Evolutionary conservation across 2,888 invertebrate species (phyloP).

Genomic region (Pharmacophagus antenor): DNA sequence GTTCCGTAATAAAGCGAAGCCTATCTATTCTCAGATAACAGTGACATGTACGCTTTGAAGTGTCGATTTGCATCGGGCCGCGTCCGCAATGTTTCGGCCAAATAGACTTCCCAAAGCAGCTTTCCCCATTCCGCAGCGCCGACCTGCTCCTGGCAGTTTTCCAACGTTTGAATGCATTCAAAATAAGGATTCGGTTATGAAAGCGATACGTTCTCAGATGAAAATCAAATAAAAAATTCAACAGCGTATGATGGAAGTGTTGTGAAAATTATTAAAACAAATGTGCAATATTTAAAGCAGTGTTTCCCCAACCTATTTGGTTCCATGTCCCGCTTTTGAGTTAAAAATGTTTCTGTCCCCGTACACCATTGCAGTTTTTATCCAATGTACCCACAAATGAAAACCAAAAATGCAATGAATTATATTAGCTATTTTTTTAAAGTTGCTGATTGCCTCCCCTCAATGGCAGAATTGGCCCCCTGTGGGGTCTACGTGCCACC

Average conservation of each 20-base stretch:
- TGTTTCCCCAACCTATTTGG: no score
- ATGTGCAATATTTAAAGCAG: no score
- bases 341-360: no score
- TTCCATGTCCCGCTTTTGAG: no score
- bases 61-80: conserved; percentile 25
- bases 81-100: conserved; percentile 25
- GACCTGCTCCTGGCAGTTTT: conserved; percentile 26
- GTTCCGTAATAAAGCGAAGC: background rate
- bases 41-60: conserved; percentile 13
- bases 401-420: no score
- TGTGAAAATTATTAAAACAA: background rate
- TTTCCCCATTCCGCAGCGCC: conserved; percentile 24
- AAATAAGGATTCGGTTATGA: conserved; percentile 22
- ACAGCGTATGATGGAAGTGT: background rate
- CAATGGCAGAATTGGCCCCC: no score
- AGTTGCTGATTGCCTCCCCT: no score
- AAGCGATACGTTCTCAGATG: conserved; percentile 19
- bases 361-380: no score
- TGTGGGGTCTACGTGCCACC: no score
- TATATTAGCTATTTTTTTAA: no score
- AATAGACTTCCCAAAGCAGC: conserved; percentile 28
- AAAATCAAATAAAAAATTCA: background rate
- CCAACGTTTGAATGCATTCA: conserved; percentile 24
- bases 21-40: conserved; percentile 6
- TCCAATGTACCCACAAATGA: no score